Percentiles rank a stretch among this genome's conserved stretches.
Evolutionary conservation across 2,797 vertebrate genomes (phyloP).

Genomic region (Podarcis siculus): DNA sequence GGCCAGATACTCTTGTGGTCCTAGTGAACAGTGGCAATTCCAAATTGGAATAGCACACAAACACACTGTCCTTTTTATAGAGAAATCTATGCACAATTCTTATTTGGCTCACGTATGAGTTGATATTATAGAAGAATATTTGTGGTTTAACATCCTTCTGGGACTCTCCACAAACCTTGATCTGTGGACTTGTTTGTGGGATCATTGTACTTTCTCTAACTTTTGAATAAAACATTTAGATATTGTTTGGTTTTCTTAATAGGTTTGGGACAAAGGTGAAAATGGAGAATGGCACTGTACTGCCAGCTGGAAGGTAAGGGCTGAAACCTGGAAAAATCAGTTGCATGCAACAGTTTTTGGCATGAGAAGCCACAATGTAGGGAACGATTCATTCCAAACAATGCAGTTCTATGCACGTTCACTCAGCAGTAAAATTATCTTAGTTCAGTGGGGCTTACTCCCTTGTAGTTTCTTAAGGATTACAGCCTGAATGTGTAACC

Average conservation of each 20-base stretch:
- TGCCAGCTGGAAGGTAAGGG: conserved; percentile 96
- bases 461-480: not conserved
- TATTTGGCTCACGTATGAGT: not conserved
- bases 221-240: not conserved
- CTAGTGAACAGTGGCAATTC: not conserved
- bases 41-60: not conserved
- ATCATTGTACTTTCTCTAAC: not conserved
- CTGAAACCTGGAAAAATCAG: not conserved
- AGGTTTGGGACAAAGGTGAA: conserved; percentile 99
- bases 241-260: conserved; percentile 49
- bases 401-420: not conserved
- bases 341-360: not conserved
- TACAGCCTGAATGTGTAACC: not conserved
- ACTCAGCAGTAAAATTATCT: not conserved
- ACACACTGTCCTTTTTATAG: too few species aligned
- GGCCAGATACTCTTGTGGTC: not conserved
- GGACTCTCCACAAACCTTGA: not conserved
- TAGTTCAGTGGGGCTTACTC: not conserved
- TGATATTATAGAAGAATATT: not conserved
- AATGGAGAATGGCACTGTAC: conserved; percentile 97
- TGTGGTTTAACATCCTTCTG: not conserved
- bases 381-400: not conserved
- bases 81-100: not conserved
- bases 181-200: not conserved
- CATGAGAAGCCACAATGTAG: not conserved